Evolutionary conservation across 2,113 vertebrate genomes (phyloP).

Genomic region (Amphiprion ocellaris): DNA sequence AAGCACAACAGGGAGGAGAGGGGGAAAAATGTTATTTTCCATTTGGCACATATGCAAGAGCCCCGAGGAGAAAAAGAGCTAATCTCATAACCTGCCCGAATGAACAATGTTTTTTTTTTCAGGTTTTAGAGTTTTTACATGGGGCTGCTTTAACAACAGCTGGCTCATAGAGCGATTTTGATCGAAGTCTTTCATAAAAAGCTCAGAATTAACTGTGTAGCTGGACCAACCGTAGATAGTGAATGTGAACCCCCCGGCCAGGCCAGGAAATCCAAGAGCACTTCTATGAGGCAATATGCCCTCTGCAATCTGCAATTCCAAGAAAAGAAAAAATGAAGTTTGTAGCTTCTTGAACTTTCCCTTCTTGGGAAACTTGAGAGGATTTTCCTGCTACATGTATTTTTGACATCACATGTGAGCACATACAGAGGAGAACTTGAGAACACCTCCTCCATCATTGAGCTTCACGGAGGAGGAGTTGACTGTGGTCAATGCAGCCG

Average conservation of each 20-base stretch:
- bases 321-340: conserved; percentile 8
- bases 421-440: conserved; percentile 90
- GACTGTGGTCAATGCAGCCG: conserved; percentile 86
- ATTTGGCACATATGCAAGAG: conserved; percentile 41
- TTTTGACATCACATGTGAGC: not conserved
- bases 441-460: conserved; percentile 92
- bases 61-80: conserved; percentile 42
- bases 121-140: conserved; percentile 18
- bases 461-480: conserved; percentile 88
- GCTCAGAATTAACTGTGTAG: conserved; percentile 6
- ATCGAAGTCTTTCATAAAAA: conserved; percentile 29
- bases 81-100: conserved; percentile 51
- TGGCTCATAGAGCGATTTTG: conserved; percentile 4
- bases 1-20: conserved; percentile 18
- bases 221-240: conserved; percentile 89
- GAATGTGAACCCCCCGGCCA: conserved; percentile 96
- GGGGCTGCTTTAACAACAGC: conserved; percentile 3
- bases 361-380: not conserved
- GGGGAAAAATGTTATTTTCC: conserved; percentile 25
- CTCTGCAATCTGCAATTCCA: conserved; percentile 88
- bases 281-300: conserved; percentile 91
- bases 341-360: not conserved
- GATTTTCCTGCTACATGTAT: not conserved
- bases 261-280: conserved; percentile 91
- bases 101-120: conserved; percentile 23